phyloP scores from a whole-genome alignment of 2,113 vertebrate species.

The Vicugna pacos region DNA sequence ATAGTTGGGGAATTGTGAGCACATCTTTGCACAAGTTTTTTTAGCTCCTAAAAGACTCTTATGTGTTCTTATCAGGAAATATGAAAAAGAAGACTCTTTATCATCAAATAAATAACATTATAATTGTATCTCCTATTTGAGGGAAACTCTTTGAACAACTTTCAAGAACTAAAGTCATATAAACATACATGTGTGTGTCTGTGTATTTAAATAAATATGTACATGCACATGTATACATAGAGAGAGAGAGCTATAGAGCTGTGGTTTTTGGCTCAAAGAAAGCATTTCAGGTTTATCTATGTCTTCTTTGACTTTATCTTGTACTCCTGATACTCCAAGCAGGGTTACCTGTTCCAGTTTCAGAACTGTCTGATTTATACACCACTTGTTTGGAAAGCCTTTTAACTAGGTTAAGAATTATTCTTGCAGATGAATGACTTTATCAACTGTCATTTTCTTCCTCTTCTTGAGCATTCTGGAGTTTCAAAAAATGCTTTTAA shows the following conservation, averaged over 20 bases:
- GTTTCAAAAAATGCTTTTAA: conserved; percentile 10
- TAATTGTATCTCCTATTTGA: background rate
- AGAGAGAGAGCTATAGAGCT: background rate
- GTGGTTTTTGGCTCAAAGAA: conserved; percentile 28
- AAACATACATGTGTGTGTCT: background rate
- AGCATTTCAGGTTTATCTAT: conserved; percentile 15
- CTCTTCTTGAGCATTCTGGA: background rate
- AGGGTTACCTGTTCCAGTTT: conserved; percentile 37
- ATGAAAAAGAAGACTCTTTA: background rate
- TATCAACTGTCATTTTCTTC: conserved; percentile 38
- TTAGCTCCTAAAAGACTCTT: background rate
- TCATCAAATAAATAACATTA: conserved; percentile 14
- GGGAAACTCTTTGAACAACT: background rate
- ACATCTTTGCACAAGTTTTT: background rate
- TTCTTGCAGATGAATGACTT: conserved; percentile 35
- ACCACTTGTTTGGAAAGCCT: conserved; percentile 11
- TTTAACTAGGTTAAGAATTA: conserved; percentile 55
- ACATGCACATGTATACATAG: background rate
- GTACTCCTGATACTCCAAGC: background rate
- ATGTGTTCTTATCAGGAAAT: background rate
- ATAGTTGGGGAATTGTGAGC: background rate
- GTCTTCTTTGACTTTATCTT: conserved; percentile 57
- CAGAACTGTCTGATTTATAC: conserved; percentile 58
- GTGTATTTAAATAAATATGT: background rate
- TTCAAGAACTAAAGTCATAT: background rate